phyloP scores from a whole-genome alignment of 2,797 vertebrate species.

The Sebastes iracundus region DNA sequence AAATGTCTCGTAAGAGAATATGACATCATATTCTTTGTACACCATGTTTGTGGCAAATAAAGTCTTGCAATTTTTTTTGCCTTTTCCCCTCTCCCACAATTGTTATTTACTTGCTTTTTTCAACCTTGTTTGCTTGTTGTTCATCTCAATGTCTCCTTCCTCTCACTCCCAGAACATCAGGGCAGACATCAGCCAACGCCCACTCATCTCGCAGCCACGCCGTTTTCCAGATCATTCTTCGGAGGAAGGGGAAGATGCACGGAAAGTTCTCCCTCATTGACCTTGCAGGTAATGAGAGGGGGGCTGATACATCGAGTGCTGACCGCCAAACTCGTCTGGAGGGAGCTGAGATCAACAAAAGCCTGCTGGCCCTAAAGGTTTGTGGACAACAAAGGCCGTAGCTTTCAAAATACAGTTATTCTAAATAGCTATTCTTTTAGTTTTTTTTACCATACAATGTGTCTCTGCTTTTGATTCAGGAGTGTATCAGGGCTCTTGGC shows the following conservation, averaged over 20 bases:
- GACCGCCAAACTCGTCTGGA: constrained; percentile 94
- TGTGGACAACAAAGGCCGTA: background rate
- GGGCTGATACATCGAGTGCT: constrained; percentile 94
- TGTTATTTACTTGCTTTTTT: background rate
- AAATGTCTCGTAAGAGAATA: background rate
- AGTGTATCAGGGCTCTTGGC: constrained; percentile 96
- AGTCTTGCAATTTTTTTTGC: background rate
- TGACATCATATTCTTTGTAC: background rate
- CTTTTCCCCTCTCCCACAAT: no score
- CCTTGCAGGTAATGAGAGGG: constrained; percentile 94
- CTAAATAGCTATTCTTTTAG: background rate
- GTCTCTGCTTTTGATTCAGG: constrained; percentile 75
- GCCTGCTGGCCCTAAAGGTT: constrained; percentile 96
- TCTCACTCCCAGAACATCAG: constrained; percentile 87
- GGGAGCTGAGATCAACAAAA: constrained; percentile 98
- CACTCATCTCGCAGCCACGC: constrained; percentile 98
- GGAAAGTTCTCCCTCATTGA: constrained; percentile 98
- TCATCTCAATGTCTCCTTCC: background rate
- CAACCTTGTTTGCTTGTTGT: background rate
- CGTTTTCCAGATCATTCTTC: constrained; percentile 96
- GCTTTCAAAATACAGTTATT: background rate
- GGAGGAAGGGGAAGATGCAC: constrained; percentile 93
- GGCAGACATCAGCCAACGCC: constrained; percentile 96
- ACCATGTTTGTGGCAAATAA: background rate
- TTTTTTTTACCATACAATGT: rapidly evolving